Percentiles rank a stretch among this genome's conserved stretches.
Evolutionary conservation across 2,113 vertebrate species (phyloP).

Genomic region (Mobula birostris): DNA sequence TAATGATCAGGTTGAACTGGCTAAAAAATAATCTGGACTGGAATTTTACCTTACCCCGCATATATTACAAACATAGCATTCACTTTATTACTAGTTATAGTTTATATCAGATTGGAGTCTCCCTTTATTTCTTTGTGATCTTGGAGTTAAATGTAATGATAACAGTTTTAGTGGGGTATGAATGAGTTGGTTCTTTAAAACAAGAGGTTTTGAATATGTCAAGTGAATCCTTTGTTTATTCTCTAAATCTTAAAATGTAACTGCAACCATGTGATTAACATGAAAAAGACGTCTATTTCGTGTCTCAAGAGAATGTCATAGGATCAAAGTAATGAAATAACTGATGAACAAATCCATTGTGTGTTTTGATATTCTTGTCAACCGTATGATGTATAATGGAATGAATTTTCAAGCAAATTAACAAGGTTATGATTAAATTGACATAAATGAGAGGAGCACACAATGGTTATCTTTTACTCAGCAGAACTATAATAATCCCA

Average conservation of each 20-base stretch:
- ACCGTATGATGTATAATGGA: not conserved
- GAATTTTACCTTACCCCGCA: not conserved
- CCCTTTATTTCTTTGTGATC: too few species aligned
- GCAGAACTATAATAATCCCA: not conserved
- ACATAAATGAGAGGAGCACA: not conserved
- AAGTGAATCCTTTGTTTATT: not conserved
- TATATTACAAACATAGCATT: not conserved
- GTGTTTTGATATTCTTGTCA: not conserved
- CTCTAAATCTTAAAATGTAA: not conserved
- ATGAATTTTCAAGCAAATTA: not conserved
- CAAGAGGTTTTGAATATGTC: not conserved
- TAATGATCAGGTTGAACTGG: not conserved
- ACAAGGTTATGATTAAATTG: not conserved
- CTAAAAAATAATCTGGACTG: not conserved
- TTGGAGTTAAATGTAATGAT: not conserved
- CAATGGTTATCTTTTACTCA: not conserved
- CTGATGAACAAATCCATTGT: not conserved
- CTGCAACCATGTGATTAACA: conserved; percentile 4
- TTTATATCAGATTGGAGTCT: not conserved
- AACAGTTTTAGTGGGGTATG: not conserved
- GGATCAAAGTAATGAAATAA: conserved; percentile 26
- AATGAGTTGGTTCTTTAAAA: not conserved
- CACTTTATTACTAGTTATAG: not conserved
- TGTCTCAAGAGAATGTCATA: not conserved
- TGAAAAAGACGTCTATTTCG: not conserved